These are phyloP conservation scores for Tiliacea citrago DNA, from an alignment of 2,888 invertebrate species.

Conservation along the genomic window DNA sequence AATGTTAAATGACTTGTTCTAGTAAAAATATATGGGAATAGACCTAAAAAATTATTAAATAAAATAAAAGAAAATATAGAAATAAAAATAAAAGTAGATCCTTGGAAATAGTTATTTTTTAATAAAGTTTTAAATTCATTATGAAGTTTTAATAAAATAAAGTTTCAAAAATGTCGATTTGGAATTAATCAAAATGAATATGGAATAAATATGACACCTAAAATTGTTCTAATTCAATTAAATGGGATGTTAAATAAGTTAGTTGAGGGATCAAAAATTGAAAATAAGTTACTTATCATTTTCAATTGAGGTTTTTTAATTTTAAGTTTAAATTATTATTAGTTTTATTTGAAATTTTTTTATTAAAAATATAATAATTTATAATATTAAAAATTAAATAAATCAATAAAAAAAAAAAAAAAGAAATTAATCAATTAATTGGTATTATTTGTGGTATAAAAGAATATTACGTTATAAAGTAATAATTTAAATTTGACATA, in stretches of 20 bases:
- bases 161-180: slow-evolving; percentile 89
- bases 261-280: slow-evolving; percentile 92
- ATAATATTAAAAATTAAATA: slow-evolving; percentile 88
- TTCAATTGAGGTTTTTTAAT: slow-evolving; percentile 85
- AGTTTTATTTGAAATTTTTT: slow-evolving; percentile 69
- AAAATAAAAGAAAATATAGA: slow-evolving; percentile 91
- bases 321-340: slow-evolving; percentile 71
- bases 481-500: slow-evolving; percentile 93
- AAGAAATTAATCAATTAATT: slow-evolving; percentile 89
- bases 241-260: slow-evolving; percentile 87
- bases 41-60: slow-evolving; percentile 93
- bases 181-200: slow-evolving; percentile 89
- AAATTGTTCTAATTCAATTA: slow-evolving; percentile 91
- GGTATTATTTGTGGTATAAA: slow-evolving; percentile 93
- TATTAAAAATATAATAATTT: slow-evolving; percentile 87
- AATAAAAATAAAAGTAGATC: slow-evolving; percentile 90
- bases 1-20: slow-evolving; percentile 92
- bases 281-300: slow-evolving; percentile 93
- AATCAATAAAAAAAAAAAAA: slow-evolving; percentile 81
- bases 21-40: slow-evolving; percentile 94
- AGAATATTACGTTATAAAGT: slow-evolving; percentile 88
- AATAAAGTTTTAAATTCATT: slow-evolving; percentile 91
- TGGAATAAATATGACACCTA: slow-evolving; percentile 89
- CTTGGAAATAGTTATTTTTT: slow-evolving; percentile 83
- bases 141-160: slow-evolving; percentile 84